Conservation (phyloP, 1,140 invertebrate genomes). For the Nephotettix cincticeps region DNA sequence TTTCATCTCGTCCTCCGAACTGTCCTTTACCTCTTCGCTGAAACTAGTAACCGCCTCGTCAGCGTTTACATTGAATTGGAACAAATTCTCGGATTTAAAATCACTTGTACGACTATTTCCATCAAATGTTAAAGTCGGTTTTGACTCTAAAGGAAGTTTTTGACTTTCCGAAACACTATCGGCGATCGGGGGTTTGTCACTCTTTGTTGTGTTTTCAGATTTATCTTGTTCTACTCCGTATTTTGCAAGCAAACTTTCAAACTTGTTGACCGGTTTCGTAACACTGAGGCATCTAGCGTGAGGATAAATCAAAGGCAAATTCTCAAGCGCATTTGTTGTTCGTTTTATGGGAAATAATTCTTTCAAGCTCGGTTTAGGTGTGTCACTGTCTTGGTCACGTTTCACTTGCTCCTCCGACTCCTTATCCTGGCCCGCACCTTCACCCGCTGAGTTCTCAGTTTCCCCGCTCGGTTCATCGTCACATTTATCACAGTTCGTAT, state of each 20-base stretch:
- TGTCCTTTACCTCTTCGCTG: background rate
- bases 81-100: conserved; percentile 1
- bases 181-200: background rate
- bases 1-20: conserved; percentile 29
- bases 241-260: background rate
- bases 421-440: background rate
- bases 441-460: background rate
- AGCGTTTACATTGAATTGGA: conserved; percentile 8
- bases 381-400: background rate
- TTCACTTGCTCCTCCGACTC: background rate
- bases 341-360: conserved; percentile 11
- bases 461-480: background rate
- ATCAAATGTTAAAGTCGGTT: background rate
- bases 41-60: conserved; percentile 4
- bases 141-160: background rate
- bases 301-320: conserved; percentile 23
- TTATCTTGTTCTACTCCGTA: background rate
- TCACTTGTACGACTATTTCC: background rate
- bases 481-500: background rate
- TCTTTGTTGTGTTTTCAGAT: background rate
- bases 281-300: background rate
- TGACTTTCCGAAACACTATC: background rate
- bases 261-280: conserved; percentile 2
- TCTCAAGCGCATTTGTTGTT: conserved; percentile 10
- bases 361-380: background rate